Evolutionary conservation across 2,888 invertebrate genomes (phyloP).

Genomic region (Muschampia plurimacula): DNA sequence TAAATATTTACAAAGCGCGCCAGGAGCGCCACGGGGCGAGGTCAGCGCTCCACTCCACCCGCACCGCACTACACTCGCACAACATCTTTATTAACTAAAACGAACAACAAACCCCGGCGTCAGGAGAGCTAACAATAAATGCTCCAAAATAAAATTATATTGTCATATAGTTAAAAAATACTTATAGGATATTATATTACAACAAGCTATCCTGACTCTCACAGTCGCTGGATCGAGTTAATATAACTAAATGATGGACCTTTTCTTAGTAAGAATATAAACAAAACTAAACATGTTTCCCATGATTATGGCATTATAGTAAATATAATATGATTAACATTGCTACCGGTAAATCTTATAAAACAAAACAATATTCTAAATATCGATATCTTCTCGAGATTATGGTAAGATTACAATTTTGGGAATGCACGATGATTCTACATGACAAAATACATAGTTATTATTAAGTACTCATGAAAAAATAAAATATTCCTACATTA

Average conservation of each 20-base stretch:
- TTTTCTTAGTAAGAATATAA: slow-evolving; percentile 54
- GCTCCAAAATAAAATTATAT: slow-evolving; percentile 72
- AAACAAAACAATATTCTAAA: slow-evolving; percentile 81
- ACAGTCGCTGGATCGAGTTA: slow-evolving; percentile 66
- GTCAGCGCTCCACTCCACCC: slow-evolving; percentile 35
- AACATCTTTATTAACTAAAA: slow-evolving; percentile 82
- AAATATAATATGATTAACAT: slow-evolving; percentile 61
- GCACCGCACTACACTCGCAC: slow-evolving; percentile 49
- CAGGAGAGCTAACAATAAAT: slow-evolving; percentile 78
- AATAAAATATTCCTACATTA: slow-evolving; percentile 70
- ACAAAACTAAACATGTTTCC: slow-evolving; percentile 58
- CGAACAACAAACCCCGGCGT: slow-evolving; percentile 66
- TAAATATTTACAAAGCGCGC: slow-evolving; percentile 85
- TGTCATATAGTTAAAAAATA: slow-evolving; percentile 78
- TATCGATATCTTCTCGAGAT: slow-evolving; percentile 77
- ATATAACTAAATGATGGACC: slow-evolving; percentile 59
- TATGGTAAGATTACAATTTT: slow-evolving; percentile 80
- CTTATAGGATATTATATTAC: slow-evolving; percentile 58
- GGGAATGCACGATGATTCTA: slow-evolving; percentile 81
- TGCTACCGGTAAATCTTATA: slow-evolving; percentile 78
- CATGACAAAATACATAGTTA: slow-evolving; percentile 78
- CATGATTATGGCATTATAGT: slow-evolving; percentile 75
- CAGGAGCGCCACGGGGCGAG: slow-evolving; percentile 65
- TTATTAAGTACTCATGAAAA: slow-evolving; percentile 81
- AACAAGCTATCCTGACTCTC: slow-evolving; percentile 72